phyloP scores from a whole-genome alignment of 2,888 invertebrate species.

The Arge pagana region DNA sequence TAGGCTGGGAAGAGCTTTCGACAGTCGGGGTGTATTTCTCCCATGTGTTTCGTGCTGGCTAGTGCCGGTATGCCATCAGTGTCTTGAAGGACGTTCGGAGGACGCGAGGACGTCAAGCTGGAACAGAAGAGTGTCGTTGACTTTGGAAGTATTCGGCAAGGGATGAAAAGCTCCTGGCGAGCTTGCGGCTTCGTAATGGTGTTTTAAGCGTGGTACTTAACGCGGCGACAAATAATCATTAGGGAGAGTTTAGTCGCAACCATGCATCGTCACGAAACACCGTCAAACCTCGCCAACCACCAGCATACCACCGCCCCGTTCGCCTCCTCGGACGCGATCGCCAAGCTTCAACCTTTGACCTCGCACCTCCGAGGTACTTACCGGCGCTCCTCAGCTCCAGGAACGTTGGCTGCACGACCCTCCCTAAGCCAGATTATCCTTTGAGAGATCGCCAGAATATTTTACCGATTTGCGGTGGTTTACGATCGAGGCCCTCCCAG shows the following conservation, averaged over 20 bases:
- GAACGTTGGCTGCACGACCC: slow-evolving; percentile 28
- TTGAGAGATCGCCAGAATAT: slow-evolving; percentile 48
- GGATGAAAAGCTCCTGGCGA: slow-evolving; percentile 16
- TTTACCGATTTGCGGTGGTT: slow-evolving; percentile 37
- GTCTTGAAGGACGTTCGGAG: no score
- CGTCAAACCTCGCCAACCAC: slow-evolving; percentile 6
- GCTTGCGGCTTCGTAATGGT: slow-evolving; percentile 50
- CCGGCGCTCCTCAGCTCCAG: slow-evolving; percentile 5
- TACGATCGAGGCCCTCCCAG: slow-evolving; percentile 13
- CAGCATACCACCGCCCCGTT: slow-evolving; percentile 7
- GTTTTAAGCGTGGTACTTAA: slow-evolving; percentile 52
- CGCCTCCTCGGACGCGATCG: slow-evolving; percentile 19
- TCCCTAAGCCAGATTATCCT: slow-evolving; percentile 50
- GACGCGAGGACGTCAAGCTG: no score
- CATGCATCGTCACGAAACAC: slow-evolving; percentile 24
- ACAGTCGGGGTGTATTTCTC: no score
- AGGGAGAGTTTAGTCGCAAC: slow-evolving; percentile 48
- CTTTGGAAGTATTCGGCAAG: not conserved
- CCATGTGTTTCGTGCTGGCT: no score
- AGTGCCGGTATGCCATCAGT: no score
- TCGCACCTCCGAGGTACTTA: slow-evolving; percentile 2
- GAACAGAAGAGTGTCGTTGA: no score
- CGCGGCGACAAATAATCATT: slow-evolving; percentile 53
- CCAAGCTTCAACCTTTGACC: slow-evolving; percentile 1
- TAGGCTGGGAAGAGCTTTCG: no score